Conservation (phyloP, 2,888 invertebrate genomes). For the Sinelater perroti region DNA sequence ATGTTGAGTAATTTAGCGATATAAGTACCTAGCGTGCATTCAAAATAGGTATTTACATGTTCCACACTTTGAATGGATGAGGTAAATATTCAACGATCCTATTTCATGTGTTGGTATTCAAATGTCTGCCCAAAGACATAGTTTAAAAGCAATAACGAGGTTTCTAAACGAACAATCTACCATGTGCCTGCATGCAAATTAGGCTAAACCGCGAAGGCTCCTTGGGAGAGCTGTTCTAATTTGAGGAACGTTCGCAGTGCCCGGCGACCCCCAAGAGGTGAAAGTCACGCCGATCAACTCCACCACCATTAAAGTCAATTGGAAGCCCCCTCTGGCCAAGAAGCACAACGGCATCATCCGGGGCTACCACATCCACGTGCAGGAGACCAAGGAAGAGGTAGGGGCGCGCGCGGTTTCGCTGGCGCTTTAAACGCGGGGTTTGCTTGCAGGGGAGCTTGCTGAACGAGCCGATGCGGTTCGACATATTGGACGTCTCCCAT, state of each 20-base stretch:
- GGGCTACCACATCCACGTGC: conserved; percentile 96
- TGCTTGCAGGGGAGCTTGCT: conserved; percentile 76
- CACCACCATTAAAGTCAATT: conserved; percentile 92
- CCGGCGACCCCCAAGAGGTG: conserved; percentile 95
- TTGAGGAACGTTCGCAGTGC: conserved; percentile 76
- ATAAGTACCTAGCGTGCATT: conserved; percentile 26
- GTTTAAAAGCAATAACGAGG: conserved; percentile 48
- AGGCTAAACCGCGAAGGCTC: conserved; percentile 35
- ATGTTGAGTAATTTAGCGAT: conserved; percentile 25
- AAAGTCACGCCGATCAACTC: conserved; percentile 90
- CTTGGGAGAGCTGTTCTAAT: conserved; percentile 34
- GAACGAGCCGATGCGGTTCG: conserved; percentile 87
- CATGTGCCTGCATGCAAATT: conserved; percentile 58
- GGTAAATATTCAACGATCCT: conserved; percentile 58
- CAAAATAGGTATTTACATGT: conserved; percentile 45
- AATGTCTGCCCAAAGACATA: conserved; percentile 61
- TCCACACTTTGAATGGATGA: conserved; percentile 51
- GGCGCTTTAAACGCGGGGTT: too few species aligned
- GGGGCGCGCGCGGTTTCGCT: too few species aligned
- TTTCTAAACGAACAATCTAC: conserved; percentile 49
- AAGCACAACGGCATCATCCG: conserved; percentile 95
- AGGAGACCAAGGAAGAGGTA: conserved; percentile 88
- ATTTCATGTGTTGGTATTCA: conserved; percentile 75
- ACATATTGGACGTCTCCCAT: conserved; percentile 81
- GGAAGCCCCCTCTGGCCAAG: conserved; percentile 92